phyloP scores from a whole-genome alignment of 2,113 vertebrate genomes.

The Camelus bactrianus region DNA sequence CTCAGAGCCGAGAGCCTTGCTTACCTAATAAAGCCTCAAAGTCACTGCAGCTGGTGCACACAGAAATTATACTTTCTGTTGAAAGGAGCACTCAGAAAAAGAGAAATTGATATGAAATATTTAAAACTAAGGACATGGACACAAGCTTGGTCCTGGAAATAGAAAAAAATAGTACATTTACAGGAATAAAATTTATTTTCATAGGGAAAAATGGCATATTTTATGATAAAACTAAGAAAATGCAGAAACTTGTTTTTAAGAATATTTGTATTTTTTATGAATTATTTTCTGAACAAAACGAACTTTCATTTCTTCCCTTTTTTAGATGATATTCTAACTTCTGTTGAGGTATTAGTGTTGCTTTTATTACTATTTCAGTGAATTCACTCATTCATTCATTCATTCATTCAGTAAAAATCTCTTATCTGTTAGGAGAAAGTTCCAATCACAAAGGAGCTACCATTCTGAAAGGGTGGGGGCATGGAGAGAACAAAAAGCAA shows the following conservation, averaged over 20 bases:
- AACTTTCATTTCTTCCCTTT: constrained; percentile 1
- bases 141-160: background rate
- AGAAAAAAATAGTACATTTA: constrained; percentile 2
- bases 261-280: background rate
- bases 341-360: background rate
- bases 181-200: background rate
- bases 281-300: background rate
- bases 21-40: background rate
- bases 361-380: background rate
- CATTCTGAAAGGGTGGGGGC: background rate
- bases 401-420: background rate
- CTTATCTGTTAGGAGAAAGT: background rate
- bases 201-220: background rate
- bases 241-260: background rate
- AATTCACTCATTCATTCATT: background rate
- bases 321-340: background rate
- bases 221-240: constrained; percentile 23
- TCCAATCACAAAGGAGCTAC: background rate
- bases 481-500: background rate
- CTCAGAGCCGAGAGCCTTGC: background rate
- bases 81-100: background rate
- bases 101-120: background rate
- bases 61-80: background rate
- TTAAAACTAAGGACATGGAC: background rate
- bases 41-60: background rate